Evolutionary conservation across 2,113 vertebrate species (phyloP).

Genomic region (Parus major): DNA sequence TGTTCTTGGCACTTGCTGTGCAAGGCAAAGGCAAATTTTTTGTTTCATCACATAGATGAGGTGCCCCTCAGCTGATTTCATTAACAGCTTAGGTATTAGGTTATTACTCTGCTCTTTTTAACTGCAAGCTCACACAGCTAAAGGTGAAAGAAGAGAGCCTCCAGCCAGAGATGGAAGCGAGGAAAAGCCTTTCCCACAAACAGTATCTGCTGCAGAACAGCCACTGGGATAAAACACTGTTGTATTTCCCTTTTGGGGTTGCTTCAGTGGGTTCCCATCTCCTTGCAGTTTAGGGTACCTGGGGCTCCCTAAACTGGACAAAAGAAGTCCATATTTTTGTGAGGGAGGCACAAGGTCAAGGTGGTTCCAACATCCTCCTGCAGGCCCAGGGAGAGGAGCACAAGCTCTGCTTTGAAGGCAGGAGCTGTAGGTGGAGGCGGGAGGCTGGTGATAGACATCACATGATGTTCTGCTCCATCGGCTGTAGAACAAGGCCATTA

Average conservation of each 20-base stretch:
- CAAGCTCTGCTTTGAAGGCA: neutral
- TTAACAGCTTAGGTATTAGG: neutral
- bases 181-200: neutral
- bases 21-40: neutral
- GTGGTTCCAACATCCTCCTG: neutral
- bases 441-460: neutral
- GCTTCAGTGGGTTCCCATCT: neutral
- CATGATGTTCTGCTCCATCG: conserved; percentile 25
- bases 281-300: neutral
- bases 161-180: neutral
- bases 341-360: neutral
- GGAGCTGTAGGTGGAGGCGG: neutral
- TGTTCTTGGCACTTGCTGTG: neutral
- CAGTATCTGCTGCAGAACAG: neutral
- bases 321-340: rapidly evolving
- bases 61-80: neutral
- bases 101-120: neutral
- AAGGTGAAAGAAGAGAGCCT: neutral
- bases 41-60: neutral
- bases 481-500: neutral
- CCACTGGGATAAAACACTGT: neutral
- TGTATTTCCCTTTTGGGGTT: neutral
- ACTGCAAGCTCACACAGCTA: neutral
- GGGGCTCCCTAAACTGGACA: no score
- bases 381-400: neutral